phyloP scores from a whole-genome alignment of 2,113 vertebrate species.

The Centropus bengalensis region DNA sequence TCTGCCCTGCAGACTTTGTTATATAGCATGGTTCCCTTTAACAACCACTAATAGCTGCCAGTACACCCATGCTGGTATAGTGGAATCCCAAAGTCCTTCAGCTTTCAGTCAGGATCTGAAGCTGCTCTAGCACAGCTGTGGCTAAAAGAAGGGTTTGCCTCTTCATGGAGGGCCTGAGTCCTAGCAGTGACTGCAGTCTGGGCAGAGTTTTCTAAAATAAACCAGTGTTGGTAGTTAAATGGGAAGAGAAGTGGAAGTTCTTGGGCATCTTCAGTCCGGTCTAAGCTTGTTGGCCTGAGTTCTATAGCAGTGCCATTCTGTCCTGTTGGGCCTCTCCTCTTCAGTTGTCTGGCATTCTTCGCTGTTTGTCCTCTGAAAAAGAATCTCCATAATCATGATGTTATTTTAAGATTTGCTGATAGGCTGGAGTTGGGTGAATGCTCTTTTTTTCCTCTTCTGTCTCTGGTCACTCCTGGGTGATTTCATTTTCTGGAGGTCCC shows the following conservation, averaged over 20 bases:
- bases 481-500: neutral
- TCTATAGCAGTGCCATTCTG: neutral
- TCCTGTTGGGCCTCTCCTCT: neutral
- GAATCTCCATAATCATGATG: neutral
- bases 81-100: neutral
- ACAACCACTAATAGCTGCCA: neutral
- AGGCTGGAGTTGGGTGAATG: neutral
- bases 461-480: neutral
- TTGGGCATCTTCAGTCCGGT: neutral
- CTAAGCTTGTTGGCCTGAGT: neutral
- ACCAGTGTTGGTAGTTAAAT: neutral
- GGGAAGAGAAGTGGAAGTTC: neutral
- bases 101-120: neutral
- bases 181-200: fast-evolving
- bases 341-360: neutral
- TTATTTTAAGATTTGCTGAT: neutral
- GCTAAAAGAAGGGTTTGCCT: neutral
- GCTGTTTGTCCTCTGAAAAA: neutral
- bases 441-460: neutral
- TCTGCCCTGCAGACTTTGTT: neutral
- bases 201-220: neutral
- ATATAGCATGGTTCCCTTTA: fast-evolving
- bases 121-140: neutral
- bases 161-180: neutral
- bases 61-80: fast-evolving